These are phyloP conservation scores for Chloropsis hardwickii DNA, from an alignment of 2,113 vertebrate genomes.

Conservation along the genomic window DNA sequence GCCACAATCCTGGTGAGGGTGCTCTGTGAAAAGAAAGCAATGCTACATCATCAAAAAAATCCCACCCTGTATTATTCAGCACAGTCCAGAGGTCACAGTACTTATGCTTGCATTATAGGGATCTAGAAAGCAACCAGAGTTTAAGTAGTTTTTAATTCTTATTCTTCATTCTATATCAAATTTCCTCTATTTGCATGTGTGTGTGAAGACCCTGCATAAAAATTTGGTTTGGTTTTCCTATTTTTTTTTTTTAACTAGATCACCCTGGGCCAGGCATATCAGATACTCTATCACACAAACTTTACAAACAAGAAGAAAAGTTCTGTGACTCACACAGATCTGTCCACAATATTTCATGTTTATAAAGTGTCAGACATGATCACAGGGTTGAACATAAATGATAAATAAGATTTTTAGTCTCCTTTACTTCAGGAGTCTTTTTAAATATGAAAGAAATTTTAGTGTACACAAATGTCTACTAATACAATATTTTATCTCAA, in stretches of 20 bases:
- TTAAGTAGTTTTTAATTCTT: not conserved
- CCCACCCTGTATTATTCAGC: accelerated
- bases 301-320: not conserved
- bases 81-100: not conserved
- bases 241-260: not conserved
- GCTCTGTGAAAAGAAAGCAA: not conserved
- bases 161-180: not conserved
- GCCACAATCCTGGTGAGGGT: not conserved
- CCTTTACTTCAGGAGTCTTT: not conserved
- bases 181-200: not conserved
- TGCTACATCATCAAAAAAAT: not conserved
- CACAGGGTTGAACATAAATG: not conserved
- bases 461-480: not conserved
- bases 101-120: accelerated
- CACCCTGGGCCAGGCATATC: accelerated
- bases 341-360: not conserved
- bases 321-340: not conserved
- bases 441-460: not conserved
- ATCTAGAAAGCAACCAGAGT: not conserved
- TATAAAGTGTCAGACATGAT: not conserved
- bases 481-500: not conserved
- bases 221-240: not conserved
- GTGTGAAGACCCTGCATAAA: not conserved
- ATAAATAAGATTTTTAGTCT: not conserved
- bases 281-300: not conserved